Base-by-base conservation (phyloP, 2,113 vertebrate species). In the Malurus melanocephalus region DNA sequence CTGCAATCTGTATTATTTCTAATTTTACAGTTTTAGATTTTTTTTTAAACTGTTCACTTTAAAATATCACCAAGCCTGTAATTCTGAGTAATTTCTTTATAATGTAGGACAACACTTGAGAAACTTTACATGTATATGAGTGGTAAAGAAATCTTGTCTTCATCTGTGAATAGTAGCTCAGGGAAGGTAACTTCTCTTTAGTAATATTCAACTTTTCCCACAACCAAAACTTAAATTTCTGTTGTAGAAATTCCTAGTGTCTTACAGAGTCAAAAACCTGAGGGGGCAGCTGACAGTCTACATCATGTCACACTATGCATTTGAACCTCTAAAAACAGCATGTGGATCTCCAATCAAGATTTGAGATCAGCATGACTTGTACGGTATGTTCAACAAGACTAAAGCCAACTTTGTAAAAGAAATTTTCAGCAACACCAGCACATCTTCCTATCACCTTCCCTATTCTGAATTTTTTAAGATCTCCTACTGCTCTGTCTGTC, bases 41-140 rank as follows among this genome's bases (percentile, higher is more conserved):
- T 84, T 69, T 81, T 78, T 79, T 65, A 35, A 92, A 85, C 53
- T 49, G 49, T 60, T 85, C 66, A 60, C n/a, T 90, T 93, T 42
- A 59, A 53, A 90, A 72, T 79, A 89, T 33, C 8, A 4, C 57
- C 38, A 84, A 69, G 27, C 0, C 1, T 7, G 1, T 40, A 65
- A 79, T 33, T 85, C 45, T 84, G 35, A 81, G n/a, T 48, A 0
- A 79, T 85, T 84, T 67, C 27, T 87, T 84, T 48, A 62, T 84
- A 80, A 84, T 27, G 6, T 18, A 60, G 22, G 75, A 26, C 28
- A 85, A 32, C 57, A 35, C 30, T 67, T 21, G 62, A 79, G 43
- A 87, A 91, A 81, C 7, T 55, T 87, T 11, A 62, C n/a, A 18
- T 14, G 10, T 27, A 43, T 27, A 26, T 53, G 40, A 43, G 56